Conservation (phyloP, 2,888 invertebrate genomes). For the Timema cristinae region DNA sequence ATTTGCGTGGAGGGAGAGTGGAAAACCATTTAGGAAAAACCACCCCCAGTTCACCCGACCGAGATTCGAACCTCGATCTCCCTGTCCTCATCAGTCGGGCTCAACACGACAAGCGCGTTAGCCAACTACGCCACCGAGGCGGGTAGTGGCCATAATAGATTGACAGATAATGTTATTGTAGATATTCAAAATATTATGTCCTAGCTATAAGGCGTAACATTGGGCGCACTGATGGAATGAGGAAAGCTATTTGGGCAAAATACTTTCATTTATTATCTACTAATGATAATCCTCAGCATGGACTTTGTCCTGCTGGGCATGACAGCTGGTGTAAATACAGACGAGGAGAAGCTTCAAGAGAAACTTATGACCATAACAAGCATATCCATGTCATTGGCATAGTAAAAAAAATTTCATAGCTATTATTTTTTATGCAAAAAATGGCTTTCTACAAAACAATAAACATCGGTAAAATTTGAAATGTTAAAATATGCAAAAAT, state of each 20-base stretch:
- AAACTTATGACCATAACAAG: neutral
- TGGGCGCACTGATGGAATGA: neutral
- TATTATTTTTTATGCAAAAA: no score
- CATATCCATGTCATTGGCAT: neutral
- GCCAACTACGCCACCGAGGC: no score
- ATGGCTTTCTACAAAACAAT: no score
- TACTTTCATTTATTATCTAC: neutral
- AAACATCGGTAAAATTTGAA: no score
- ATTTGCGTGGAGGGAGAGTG: no score
- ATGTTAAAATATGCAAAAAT: no score
- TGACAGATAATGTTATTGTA: neutral
- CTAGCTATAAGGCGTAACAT: slow-evolving; percentile 17
- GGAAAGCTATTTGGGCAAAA: slow-evolving; percentile 9
- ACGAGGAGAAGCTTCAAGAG: neutral
- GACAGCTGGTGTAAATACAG: slow-evolving; percentile 9
- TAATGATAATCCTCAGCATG: slow-evolving; percentile 3
- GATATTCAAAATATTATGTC: slow-evolving; percentile 15
- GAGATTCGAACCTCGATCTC: no score
- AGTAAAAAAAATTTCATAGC: neutral
- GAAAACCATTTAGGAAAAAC: no score
- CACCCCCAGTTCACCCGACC: no score
- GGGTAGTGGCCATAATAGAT: neutral
- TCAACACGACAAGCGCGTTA: no score
- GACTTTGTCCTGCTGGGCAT: neutral
- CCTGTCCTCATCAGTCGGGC: no score